Evolutionary conservation across 2,113 vertebrate genomes (phyloP).

Genomic region (Hippocampus guttulatus): DNA sequence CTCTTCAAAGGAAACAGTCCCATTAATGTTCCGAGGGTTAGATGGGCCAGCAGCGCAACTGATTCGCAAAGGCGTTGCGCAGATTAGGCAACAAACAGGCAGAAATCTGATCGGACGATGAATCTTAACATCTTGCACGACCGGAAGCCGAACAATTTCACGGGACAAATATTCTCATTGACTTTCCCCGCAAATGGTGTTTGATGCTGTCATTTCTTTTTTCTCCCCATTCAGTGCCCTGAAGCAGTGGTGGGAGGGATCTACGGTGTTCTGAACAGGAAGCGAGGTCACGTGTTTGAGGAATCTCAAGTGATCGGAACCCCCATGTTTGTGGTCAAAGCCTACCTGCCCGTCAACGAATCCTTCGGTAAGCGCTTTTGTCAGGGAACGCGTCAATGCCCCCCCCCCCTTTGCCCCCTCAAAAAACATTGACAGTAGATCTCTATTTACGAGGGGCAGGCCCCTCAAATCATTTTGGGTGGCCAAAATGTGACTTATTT

Average conservation of each 20-base stretch:
- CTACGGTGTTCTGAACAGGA: conserved; percentile 88
- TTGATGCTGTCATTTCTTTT: neutral
- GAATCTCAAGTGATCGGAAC: conserved; percentile 90
- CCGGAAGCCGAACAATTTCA: neutral
- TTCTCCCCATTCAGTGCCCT: conserved; percentile 73
- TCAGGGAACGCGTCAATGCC: no score
- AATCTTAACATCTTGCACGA: neutral
- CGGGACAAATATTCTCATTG: no score
- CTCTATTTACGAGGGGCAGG: no score
- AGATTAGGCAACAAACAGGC: neutral
- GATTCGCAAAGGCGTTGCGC: neutral
- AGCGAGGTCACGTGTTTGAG: conserved; percentile 89
- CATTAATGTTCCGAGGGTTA: no score
- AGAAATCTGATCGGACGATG: neutral
- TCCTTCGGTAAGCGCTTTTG: conserved; percentile 81
- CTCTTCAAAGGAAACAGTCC: no score
- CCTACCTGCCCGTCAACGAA: conserved; percentile 87
- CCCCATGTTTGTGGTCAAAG: conserved; percentile 91
- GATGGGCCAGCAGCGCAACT: no score
- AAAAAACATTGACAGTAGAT: no score
- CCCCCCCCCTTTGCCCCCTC: no score
- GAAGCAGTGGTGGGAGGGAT: conserved; percentile 90
- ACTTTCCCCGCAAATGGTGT: neutral
- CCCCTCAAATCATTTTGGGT: neutral
- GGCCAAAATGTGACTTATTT: neutral